Conservation (phyloP, 2,797 vertebrate species). For the Strix occidentalis region DNA sequence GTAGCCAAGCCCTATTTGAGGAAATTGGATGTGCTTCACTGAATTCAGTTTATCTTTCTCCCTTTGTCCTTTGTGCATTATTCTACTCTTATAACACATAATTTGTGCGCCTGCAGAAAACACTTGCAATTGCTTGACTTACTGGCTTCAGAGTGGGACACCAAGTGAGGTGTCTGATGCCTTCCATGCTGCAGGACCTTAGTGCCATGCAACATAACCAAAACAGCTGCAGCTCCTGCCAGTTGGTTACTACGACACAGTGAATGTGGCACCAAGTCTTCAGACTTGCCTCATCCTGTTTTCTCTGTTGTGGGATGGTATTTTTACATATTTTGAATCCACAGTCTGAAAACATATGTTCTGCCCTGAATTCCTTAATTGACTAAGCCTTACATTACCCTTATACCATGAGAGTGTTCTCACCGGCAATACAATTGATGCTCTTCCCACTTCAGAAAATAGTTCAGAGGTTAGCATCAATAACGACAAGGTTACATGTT, state of each 20-base stretch:
- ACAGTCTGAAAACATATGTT: neutral
- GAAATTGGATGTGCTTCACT: neutral
- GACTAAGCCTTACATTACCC: neutral
- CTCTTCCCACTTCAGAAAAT: neutral
- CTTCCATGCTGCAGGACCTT: neutral
- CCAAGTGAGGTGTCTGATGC: neutral
- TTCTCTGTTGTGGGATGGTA: neutral
- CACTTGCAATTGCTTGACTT: neutral
- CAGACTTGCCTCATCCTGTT: neutral
- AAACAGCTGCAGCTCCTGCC: neutral
- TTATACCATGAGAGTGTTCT: neutral
- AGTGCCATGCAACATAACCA: neutral
- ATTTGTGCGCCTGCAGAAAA: neutral
- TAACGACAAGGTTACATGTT: neutral
- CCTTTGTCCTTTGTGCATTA: neutral
- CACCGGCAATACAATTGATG: neutral
- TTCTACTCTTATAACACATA: neutral
- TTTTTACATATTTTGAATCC: neutral
- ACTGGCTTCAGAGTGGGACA: neutral
- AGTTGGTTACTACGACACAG: fast-evolving
- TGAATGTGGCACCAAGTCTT: neutral
- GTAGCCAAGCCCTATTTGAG: neutral
- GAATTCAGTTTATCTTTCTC: neutral
- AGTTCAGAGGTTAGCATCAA: neutral
- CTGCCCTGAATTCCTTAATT: neutral